Base-by-base conservation (phyloP, 2,888 invertebrate genomes). In the Nematopogon swammerdamellus region DNA sequence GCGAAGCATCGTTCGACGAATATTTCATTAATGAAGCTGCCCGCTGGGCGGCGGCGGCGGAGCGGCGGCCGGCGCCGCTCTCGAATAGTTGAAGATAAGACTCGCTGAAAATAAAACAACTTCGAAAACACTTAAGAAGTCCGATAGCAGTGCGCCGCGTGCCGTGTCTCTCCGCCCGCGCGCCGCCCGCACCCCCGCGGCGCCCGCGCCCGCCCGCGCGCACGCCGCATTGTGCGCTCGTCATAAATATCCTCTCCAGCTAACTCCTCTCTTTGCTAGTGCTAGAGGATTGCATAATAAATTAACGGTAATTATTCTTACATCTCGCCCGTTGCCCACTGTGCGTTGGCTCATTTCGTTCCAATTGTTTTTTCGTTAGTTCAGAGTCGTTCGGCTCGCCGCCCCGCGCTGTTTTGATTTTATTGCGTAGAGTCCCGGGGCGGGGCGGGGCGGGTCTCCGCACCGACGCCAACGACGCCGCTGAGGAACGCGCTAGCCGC, bases 281-380 rank as follows among this genome's bases (percentile, higher is more conserved):
- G 57, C 54, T 62, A 59, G 63, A 60, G 65, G 67, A 66, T 63
- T 68, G 69, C 68, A 70, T 72, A 70, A 72, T 72, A 63, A 68
- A 74, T 73, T 63, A 68, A 65, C 64, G 56, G 65, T 68, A 69
- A 72, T 72, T 72, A 72, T 69, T 72, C 65, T 63, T 65, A 63
- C 65, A 65, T 67, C 66, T 66, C 55, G 56, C 59, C 59, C 57
- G 57, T 53, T 36, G 4, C 8, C 56, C 57, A 55, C 54, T 61
- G 60, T 60, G 57, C 57, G 58, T 58, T 58, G 55, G 56, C 56
- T n/a, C n/a, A n/a, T n/a, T 60, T 58, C 52, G 50, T 55, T 59
- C 55, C 59, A 62, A 69, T 67, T 61, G 59, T 67, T 68, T 67
- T 65, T 62, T 56, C 61, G 59, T 67, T 64, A 67, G 55, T 49